Evolutionary conservation across 2,888 invertebrate species (phyloP).

Genomic region (Macropis europaea): DNA sequence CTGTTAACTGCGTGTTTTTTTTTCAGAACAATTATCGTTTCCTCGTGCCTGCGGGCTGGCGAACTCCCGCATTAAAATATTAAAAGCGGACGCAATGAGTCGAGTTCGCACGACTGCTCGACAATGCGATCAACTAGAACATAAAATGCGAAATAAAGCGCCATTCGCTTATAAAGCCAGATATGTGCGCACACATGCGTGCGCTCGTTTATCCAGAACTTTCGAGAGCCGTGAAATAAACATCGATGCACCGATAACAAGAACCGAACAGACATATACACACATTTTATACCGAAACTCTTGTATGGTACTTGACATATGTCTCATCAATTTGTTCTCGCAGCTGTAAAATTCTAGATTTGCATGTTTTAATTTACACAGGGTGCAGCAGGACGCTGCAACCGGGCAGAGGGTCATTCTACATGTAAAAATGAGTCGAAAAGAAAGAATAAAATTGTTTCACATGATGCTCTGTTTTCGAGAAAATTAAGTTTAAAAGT

Average conservation of each 20-base stretch:
- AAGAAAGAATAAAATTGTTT: too few relatives aligned
- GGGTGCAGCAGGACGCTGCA: too few relatives aligned
- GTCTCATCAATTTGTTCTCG: too few relatives aligned
- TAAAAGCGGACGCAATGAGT: neutral
- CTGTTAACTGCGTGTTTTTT: neutral
- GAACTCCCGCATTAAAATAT: neutral
- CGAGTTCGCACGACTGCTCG: neutral
- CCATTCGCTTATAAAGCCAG: neutral
- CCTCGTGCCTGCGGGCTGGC: neutral
- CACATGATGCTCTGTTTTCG: too few relatives aligned
- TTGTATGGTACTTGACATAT: too few relatives aligned
- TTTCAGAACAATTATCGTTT: neutral
- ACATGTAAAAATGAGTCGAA: too few relatives aligned
- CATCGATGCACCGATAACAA: neutral
- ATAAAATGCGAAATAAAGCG: neutral
- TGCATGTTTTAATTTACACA: too few relatives aligned
- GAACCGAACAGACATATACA: too few relatives aligned
- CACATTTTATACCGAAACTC: too few relatives aligned
- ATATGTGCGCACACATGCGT: slow-evolving; percentile 4
- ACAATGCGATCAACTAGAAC: neutral
- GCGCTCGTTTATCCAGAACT: neutral
- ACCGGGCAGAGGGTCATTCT: too few relatives aligned
- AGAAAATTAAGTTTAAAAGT: too few relatives aligned
- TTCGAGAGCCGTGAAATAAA: neutral
- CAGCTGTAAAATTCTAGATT: too few relatives aligned